Evolutionary conservation across 2,797 vertebrate species (phyloP), one percentile per base, ranked within the genome.

Genomic region (Helarctos malayanus): DNA sequence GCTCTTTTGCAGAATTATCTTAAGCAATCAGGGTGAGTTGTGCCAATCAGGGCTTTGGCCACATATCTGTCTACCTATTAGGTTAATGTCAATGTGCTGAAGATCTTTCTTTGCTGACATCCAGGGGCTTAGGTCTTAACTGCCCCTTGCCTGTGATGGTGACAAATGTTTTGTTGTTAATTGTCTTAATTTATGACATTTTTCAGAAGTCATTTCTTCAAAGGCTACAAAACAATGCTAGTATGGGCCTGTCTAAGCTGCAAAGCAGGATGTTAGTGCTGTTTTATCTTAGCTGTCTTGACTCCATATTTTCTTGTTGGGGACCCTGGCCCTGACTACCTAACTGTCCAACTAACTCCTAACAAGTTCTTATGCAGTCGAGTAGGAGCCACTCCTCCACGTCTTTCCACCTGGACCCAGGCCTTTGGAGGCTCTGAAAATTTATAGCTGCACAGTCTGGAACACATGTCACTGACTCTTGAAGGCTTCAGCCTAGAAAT

Each of bases 391-490:
- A 29, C 6, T 76, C 57, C 9, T 89, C 23, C 15, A 12, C 35
- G 1, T 2, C 11, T 29, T 7, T 47, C 23, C 45, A 0, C 23
- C 47, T n/a, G 5, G 19, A n/a, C 32, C 7, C 0, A 3, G 32
- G 32, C 2, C 4, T 14, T 32, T 7, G 27, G 49, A 83, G n/a
- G 23, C 35, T 84, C 3, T n/a, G 90, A 23, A 56, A 29, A 3
- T 11, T 25, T 71, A 25, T 3, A 65, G 18, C 54, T 83, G 10
- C 0, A 35, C 9, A 11, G 0, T 49, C 82, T 27, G 49, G 14
- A 59, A 49, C 5, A 3, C 18, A 49, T 27, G 19, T 23, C 86
- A n/a, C n/a, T 65, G 29, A 5, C 27, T 59, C 21, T 35, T 6
- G 6, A 59, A 35, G 19, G 18, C 12, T 81, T 59, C 11, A 2